Conservation (phyloP, 1,140 invertebrate species). For the Drosophila pseudoananassae region DNA sequence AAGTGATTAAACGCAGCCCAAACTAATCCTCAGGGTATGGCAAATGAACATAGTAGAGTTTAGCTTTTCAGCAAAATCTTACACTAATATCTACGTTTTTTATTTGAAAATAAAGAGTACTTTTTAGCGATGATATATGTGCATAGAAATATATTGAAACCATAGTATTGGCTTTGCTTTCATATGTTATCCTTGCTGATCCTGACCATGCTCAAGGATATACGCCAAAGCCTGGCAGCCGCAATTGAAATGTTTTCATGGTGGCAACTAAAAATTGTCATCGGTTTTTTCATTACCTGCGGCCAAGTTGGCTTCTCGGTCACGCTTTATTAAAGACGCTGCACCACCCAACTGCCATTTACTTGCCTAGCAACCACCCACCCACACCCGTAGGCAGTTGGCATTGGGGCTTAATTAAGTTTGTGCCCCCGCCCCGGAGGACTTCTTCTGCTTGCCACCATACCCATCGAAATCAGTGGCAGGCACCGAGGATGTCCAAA, state of each 20-base stretch:
- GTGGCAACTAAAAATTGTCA: slow-evolving; percentile 81
- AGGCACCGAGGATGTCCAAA: slow-evolving; percentile 30
- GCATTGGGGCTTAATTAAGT: slow-evolving; percentile 75
- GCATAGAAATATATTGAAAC: slow-evolving; percentile 18
- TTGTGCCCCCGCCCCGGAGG: slow-evolving; percentile 36
- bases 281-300: slow-evolving; percentile 80
- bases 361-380: neutral
- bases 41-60: neutral
- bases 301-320: slow-evolving; percentile 66
- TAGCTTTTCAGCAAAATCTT: too few relatives aligned
- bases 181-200: slow-evolving; percentile 26
- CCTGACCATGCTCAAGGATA: slow-evolving; percentile 46
- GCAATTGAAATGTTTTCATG: slow-evolving; percentile 83
- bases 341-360: neutral
- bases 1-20: slow-evolving; percentile 32
- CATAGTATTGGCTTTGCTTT: slow-evolving; percentile 70
- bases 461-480: slow-evolving; percentile 48
- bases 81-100: too few relatives aligned
- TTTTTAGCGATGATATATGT: too few relatives aligned
- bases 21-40: slow-evolving; percentile 25
- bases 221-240: slow-evolving; percentile 63
- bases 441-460: neutral
- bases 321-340: slow-evolving; percentile 75
- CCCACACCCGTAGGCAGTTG: slow-evolving; percentile 59
- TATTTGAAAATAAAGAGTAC: too few relatives aligned